Percentiles rank a stretch among this genome's conserved stretches.
These are phyloP conservation scores for Stenopsyche tienmushanensis DNA, from an alignment of 1,140 invertebrate species.

Conservation along the genomic window DNA sequence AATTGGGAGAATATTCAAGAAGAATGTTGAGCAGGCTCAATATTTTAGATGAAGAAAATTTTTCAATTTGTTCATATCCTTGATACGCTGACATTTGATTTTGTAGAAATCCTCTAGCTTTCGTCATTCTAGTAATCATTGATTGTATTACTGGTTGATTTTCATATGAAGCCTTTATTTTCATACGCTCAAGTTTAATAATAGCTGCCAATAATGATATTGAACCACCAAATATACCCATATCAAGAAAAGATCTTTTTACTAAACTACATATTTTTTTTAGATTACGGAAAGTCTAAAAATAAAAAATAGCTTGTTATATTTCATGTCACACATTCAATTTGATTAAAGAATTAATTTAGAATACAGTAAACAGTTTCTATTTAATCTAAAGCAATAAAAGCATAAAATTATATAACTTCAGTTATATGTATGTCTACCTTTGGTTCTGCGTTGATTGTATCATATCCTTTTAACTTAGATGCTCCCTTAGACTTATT, in stretches of 20 bases:
- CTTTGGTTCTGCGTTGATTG: too few species aligned
- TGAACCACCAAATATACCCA: constrained; percentile 63
- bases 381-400: constrained; percentile 1
- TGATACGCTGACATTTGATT: constrained; percentile 42
- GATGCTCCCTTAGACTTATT: too few species aligned
- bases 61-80: constrained; percentile 48
- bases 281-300: constrained; percentile 47
- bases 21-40: constrained; percentile 59
- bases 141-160: constrained; percentile 51
- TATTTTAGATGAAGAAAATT: constrained; percentile 61
- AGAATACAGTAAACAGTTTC: not conserved
- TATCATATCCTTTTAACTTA: too few species aligned
- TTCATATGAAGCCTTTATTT: constrained; percentile 50
- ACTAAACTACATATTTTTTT: constrained; percentile 50
- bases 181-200: constrained; percentile 64
- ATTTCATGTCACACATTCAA: not conserved
- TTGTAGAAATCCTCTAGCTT: constrained; percentile 43
- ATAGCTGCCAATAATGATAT: constrained; percentile 59
- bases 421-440: too few species aligned
- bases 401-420: too few species aligned
- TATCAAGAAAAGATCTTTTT: constrained; percentile 51
- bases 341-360: not conserved
- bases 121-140: constrained; percentile 45
- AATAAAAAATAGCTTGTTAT: not conserved
- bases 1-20: constrained; percentile 47